phyloP scores from a whole-genome alignment of 2,888 invertebrate genomes.

The Nephrotoma flavescens region DNA sequence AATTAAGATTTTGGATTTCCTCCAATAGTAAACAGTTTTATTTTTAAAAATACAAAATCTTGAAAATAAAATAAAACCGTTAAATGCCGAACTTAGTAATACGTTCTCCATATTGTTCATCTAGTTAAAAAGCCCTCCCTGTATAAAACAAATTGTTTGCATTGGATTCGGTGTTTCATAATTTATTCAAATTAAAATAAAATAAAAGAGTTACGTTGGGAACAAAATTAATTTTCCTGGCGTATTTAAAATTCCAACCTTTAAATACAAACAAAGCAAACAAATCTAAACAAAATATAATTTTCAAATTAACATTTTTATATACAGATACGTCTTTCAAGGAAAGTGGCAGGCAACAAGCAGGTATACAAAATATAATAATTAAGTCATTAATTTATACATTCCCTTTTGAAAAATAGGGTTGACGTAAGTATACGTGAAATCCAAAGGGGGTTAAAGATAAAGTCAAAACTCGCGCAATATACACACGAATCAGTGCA shows the following conservation, averaged over 20 bases:
- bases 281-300: background rate
- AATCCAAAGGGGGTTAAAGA: background rate
- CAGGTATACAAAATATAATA: background rate
- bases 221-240: background rate
- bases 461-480: background rate
- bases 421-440: background rate
- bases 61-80: too few species aligned
- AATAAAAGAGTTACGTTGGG: background rate
- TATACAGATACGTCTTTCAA: background rate
- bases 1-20: too few species aligned
- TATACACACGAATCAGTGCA: background rate
- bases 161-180: background rate
- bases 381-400: background rate
- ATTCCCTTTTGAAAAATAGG: background rate
- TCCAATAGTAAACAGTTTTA: too few species aligned
- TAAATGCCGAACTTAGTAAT: too few species aligned
- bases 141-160: too few species aligned
- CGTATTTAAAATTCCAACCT: background rate
- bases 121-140: too few species aligned
- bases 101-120: too few species aligned
- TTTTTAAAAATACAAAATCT: too few species aligned
- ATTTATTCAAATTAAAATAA: background rate
- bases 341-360: background rate
- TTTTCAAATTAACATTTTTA: background rate
- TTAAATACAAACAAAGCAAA: background rate